These are phyloP conservation scores for Drosophila aldrichi DNA, from an alignment of 2,888 invertebrate genomes.

Conservation along the genomic window DNA sequence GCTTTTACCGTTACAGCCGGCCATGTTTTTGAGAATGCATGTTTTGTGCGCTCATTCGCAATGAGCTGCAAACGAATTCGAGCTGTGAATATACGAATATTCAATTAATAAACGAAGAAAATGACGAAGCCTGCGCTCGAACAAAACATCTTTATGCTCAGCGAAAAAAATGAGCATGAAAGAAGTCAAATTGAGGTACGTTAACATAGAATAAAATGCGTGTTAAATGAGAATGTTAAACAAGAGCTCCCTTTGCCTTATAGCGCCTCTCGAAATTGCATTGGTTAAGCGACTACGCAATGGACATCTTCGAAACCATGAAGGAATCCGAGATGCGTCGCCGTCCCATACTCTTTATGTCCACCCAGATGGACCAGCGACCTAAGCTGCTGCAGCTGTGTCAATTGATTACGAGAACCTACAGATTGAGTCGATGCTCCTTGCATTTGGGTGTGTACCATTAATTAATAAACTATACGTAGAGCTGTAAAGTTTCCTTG, in stretches of 20 bases:
- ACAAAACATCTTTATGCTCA: conserved; percentile 29
- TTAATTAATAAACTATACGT: neutral
- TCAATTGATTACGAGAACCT: conserved; percentile 60
- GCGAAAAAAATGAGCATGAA: conserved; percentile 31
- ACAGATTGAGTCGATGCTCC: conserved; percentile 74
- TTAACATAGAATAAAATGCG: neutral
- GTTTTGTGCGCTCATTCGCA: conserved; percentile 11
- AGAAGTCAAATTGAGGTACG: conserved; percentile 40
- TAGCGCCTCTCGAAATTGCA: conserved; percentile 61
- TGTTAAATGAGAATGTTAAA: neutral
- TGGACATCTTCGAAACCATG: conserved; percentile 80
- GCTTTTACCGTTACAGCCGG: conserved; percentile 46
- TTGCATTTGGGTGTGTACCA: conserved; percentile 81
- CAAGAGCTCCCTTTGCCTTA: neutral
- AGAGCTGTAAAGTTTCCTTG: neutral
- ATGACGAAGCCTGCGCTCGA: conserved; percentile 28
- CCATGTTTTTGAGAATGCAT: conserved; percentile 38
- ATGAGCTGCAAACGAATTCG: conserved; percentile 1
- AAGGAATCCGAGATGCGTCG: conserved; percentile 81
- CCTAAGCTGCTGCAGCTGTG: conserved; percentile 71
- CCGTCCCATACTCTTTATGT: conserved; percentile 65
- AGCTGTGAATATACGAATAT: neutral
- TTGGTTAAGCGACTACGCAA: conserved; percentile 82
- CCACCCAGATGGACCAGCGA: conserved; percentile 74
- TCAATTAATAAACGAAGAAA: neutral